These are phyloP conservation scores for Theropithecus gelada DNA, from an alignment of 2,113 vertebrate species.

Conservation along the genomic window DNA sequence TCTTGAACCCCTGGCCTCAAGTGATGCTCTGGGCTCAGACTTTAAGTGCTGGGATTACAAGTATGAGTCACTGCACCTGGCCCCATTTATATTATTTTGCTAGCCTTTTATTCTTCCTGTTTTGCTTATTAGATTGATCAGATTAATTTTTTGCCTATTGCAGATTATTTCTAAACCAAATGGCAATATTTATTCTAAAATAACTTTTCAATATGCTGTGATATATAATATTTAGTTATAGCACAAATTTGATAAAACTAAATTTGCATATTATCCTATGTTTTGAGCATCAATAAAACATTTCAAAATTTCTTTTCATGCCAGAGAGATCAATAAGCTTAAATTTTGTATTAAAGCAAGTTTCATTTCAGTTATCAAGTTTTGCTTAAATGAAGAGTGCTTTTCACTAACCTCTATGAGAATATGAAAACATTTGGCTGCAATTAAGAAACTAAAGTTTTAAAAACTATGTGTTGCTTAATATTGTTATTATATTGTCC, in stretches of 20 bases:
- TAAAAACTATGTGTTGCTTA: background rate
- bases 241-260: background rate
- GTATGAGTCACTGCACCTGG: no score
- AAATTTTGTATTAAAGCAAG: background rate
- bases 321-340: background rate
- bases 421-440: background rate
- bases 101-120: background rate
- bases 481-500: background rate
- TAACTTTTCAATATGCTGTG: background rate
- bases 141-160: background rate
- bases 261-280: background rate
- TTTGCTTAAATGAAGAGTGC: background rate
- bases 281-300: background rate
- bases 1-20: no score
- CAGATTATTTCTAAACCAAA: background rate
- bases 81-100: background rate
- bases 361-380: background rate
- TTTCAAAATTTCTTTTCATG: conserved; percentile 28
- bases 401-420: background rate
- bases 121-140: background rate
- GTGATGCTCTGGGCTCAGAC: no score
- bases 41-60: no score
- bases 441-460: conserved; percentile 9
- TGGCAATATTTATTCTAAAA: conserved; percentile 6
- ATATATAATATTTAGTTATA: background rate